phyloP scores from a whole-genome alignment of 2,113 vertebrate species.

The Numida meleagris region DNA sequence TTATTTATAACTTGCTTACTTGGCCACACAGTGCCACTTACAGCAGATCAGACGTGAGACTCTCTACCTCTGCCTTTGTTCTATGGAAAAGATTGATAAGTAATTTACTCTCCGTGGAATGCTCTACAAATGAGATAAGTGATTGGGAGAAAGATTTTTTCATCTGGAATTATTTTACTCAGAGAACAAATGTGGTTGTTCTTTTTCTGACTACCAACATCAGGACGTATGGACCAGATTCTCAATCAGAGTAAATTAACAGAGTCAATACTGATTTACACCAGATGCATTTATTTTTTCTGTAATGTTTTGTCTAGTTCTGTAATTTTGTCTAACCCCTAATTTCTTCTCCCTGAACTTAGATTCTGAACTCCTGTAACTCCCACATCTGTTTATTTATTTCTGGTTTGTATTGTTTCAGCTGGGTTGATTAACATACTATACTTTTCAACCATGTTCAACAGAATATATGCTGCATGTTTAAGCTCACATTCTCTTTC shows the following conservation, averaged over 20 bases:
- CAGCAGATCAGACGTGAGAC: not conserved
- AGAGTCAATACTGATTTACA: not conserved
- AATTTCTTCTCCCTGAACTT: constrained; percentile 12
- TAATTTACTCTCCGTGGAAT: not conserved
- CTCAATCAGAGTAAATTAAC: not conserved
- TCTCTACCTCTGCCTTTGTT: not conserved
- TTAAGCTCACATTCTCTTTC: not conserved
- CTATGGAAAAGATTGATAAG: constrained; percentile 7
- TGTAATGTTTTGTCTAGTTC: not conserved
- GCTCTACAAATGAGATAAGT: constrained; percentile 6
- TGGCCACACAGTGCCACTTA: constrained; percentile 18
- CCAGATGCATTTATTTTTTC: not conserved
- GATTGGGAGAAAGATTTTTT: not conserved
- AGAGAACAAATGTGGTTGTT: not conserved
- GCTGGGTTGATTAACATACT: constrained; percentile 8
- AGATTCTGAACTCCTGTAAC: not conserved
- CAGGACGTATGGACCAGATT: not conserved
- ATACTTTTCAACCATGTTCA: not conserved
- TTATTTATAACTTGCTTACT: constrained; percentile 29
- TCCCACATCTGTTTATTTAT: constrained; percentile 20
- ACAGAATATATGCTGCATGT: not conserved
- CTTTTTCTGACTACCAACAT: not conserved
- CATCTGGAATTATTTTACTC: not conserved
- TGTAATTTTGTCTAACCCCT: not conserved
- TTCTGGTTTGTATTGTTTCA: constrained; percentile 21